Base-by-base conservation (phyloP, 1,140 invertebrate species). In the Papilio helenus region DNA sequence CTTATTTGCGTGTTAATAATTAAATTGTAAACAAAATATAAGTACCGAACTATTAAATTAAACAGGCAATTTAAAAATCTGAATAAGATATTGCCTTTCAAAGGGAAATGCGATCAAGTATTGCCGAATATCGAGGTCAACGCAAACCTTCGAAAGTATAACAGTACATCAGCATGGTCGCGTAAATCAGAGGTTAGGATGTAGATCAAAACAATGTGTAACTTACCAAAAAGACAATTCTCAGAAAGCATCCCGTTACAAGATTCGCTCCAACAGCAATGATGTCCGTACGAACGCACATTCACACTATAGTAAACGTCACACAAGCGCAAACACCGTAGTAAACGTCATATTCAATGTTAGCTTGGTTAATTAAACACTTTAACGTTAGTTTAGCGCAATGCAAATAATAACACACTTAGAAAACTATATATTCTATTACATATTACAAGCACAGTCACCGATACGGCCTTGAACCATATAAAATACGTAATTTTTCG, bases 341-440 rank as follows among this genome's bases (percentile, higher is more conserved):
- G 87, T 91, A 94, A 94, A 94, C 91, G 93, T 94, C 93, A 94
- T 91, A 89, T 87, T 87, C 87, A 89, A 92, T 88, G 91, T 90
- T 93, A 90, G 92, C 90, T 88, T 84, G 86, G 86, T 85, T 90
- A 93, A 93, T 92, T 93, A 88, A 82, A 87, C 85, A 82, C 87
- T 89, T 91, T 88, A 86, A 81, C 87, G 82, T 84, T 82, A 86
- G 86, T 94, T 91, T 87, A 85, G 76, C 76, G 79, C 81, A 86
- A 85, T 87, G 85, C 85, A 72, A 92, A 92, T 88, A 80, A 89
- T 88, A 92, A 83, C 89, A 79, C 85, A 87, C 83, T 89, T 83
- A 82, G 80, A 79, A 80, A 86, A 89, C 81, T 77, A 92, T 87
- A 87, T 84, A 80, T 86, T 87, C 82, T 86, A 82, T 82, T 81